Base-by-base conservation (phyloP, 30 jellyfish, hydroid and myxozoan genomes). In the Morbakka virulenta region DNA sequence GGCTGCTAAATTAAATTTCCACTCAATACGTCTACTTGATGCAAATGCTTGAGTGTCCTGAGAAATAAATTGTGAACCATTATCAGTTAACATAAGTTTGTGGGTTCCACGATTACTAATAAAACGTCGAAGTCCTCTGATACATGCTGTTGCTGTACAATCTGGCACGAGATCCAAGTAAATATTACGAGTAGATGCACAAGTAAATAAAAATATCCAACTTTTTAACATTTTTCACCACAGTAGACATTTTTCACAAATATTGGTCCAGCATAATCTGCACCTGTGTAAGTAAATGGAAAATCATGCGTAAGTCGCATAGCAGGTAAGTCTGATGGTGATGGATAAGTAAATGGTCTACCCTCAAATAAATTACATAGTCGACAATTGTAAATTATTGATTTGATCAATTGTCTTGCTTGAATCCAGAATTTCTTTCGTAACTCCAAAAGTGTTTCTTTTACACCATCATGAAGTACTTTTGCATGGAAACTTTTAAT, bases 41-140 rank as follows among this genome's bases (percentile, higher is more conserved):
- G 2, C 74, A 57, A 61, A 74, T 12, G 25, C 17, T 2, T 74
- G 86, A 27, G 2, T 69, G 31, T 76, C 62, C 9, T 12, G 4
- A 26, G 64, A 30, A 17, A 26, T 20, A 32, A 76, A 76, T 22
- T 3, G 1, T 3, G 82, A 69, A 4, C 82, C 78, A 69, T 69
- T 69, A 13, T 69, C 82, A n/a, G 82, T 31, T 3, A 31, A 30
- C 13, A 29, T 69, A 30, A 29, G 22, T 13, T 30, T 20, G 14
- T 79, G 82, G 11, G n/a, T 1, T 1, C 87, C 87, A 13, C 76
- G 87, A 4, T 68, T 14, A 26, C 87, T 85, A 13, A 13, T 29
- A 76, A 76, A 64, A 2, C 87, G 70, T 31, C 41, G 20, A 32
- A 76, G 14, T 12, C 67, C 27, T 3, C 48, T 26, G n/a, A 62